Base-by-base conservation (phyloP, 1,140 invertebrate genomes). In the Harlomillsia oculata region DNA sequence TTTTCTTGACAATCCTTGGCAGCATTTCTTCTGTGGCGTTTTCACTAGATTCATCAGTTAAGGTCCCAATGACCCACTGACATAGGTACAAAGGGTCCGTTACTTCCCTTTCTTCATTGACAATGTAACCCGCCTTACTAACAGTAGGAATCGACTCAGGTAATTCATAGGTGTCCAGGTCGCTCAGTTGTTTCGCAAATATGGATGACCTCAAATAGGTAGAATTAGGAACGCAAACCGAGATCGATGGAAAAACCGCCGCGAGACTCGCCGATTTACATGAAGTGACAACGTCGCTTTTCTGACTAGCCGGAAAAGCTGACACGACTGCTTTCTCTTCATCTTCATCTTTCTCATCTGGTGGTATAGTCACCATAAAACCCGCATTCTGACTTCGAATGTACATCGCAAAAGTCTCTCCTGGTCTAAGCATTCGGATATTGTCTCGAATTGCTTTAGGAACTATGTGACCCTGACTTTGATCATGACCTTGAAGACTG, bases 321-420 rank as follows among this genome's bases (percentile, higher is more conserved):
- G 53, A 54, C n/a, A 54, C 30, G 25, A 46, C 20, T 25, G 53
- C 41, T 0, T 18, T 9, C 2, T 46, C 20, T 1, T 52, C 29
- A 0, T 39, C 36, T 2, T 2, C 5, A 5, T 40, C 20, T n/a
- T n/a, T n/a, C n/a, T n/a, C n/a, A 13, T 18, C n/a, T 1, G 49
- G 49, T 25, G 49, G 1, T 3, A 54, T 34, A 5, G 53, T 4
- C 13, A 54, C 25, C 30, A 54, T 34, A 4, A 54, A 2, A 3
- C 53, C 53, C 8, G 14, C 26, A 45, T 54, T 54, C 18, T 54
- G 53, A 2, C 29, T 30, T 1, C 53, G 40, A 21, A 54, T 14
- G 25, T 54, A 54, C 18, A 54, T 13, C 1, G 41, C 53, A 37
- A 54, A 54, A n/a, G 41, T 37, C 18, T 54, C 41, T 13, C 53